A percentile compares a stretch with the other conserved stretches of the same genome.
These are phyloP conservation scores for Phoenicopterus ruber DNA, from an alignment of 2,113 vertebrate species.

Conservation along the genomic window DNA sequence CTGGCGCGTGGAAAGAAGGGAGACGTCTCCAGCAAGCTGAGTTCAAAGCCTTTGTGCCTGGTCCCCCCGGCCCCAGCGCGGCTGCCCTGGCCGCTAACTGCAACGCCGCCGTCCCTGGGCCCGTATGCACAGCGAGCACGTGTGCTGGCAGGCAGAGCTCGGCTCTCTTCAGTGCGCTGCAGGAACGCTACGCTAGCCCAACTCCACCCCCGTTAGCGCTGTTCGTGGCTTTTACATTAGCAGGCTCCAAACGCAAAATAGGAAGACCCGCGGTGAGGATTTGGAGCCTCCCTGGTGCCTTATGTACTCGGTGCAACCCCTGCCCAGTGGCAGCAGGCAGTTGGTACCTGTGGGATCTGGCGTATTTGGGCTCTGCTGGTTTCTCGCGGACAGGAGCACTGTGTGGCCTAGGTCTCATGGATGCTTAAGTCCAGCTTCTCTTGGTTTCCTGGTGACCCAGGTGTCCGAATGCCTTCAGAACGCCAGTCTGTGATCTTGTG, in stretches of 20 bases:
- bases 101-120: not conserved
- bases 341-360: not conserved
- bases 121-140: rapidly evolving
- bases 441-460: not conserved
- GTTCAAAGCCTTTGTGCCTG: not conserved
- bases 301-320: no score
- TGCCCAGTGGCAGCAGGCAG: not conserved
- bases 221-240: no score
- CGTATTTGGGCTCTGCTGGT: not conserved
- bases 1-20: not conserved
- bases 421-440: not conserved
- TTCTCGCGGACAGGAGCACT: not conserved
- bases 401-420: not conserved
- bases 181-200: not conserved
- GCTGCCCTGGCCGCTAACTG: not conserved
- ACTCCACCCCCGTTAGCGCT: not conserved
- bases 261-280: not conserved
- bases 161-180: not conserved
- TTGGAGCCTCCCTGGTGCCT: not conserved
- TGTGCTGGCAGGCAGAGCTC: not conserved
- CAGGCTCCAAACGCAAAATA: not conserved
- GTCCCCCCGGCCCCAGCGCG: not conserved
- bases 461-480: not conserved
- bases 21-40: not conserved
- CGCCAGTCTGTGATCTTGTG: not conserved